Conservation (phyloP, 2,888 invertebrate genomes). For the Pemphredon lugubris region DNA sequence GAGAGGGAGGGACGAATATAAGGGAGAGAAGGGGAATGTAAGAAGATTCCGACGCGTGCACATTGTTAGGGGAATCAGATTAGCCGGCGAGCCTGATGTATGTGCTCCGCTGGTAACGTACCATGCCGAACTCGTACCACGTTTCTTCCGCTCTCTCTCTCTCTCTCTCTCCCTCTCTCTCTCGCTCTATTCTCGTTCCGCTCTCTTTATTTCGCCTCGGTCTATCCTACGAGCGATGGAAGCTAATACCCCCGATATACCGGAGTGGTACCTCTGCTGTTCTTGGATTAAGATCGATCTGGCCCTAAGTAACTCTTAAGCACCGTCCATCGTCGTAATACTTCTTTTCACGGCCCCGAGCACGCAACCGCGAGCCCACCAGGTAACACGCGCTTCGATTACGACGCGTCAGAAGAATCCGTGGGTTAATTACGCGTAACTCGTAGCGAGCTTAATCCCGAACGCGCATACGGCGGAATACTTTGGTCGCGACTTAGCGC, state of each 20-base stretch:
- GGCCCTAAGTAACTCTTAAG: slow-evolving; percentile 72
- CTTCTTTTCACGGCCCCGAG: slow-evolving; percentile 58
- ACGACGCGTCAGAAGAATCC: background rate
- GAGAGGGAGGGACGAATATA: slow-evolving; percentile 1
- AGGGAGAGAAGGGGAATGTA: slow-evolving; percentile 72
- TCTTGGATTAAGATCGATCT: slow-evolving; percentile 77
- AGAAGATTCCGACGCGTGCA: slow-evolving; percentile 81
- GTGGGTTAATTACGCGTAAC: background rate
- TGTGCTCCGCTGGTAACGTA: slow-evolving; percentile 71
- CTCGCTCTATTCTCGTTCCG: slow-evolving; percentile 1
- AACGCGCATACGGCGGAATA: too few relatives aligned
- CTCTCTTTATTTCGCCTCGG: slow-evolving; percentile 46
- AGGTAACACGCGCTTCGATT: background rate
- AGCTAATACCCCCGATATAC: slow-evolving; percentile 71
- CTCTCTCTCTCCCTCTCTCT: slow-evolving; percentile 1
- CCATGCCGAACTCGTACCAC: slow-evolving; percentile 46
- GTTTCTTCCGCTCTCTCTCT: slow-evolving; percentile 4
- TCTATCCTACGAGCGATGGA: slow-evolving; percentile 58
- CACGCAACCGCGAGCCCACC: slow-evolving; percentile 59
- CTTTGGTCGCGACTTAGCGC: background rate
- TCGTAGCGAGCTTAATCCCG: background rate
- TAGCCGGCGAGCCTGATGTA: slow-evolving; percentile 80
- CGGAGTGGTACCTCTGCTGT: slow-evolving; percentile 69
- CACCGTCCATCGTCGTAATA: slow-evolving; percentile 60
- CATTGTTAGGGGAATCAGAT: slow-evolving; percentile 81